Evolutionary conservation across 1,140 invertebrate genomes (phyloP).

Genomic region (Condylostylus longicornis): DNA sequence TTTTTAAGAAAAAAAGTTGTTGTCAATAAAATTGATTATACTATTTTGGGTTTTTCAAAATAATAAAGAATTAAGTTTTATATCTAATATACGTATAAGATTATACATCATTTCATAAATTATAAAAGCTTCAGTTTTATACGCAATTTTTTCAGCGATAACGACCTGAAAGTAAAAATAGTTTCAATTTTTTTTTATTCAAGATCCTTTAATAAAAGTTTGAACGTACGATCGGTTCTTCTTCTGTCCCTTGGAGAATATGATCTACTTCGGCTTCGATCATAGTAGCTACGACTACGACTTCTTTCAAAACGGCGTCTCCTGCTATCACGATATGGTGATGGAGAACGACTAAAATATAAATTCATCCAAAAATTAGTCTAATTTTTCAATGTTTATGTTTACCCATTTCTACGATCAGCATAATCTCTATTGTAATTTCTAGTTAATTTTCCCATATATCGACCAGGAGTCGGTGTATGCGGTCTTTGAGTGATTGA

Average conservation of each 20-base stretch:
- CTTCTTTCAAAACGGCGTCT: constrained; percentile 51
- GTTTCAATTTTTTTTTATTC: background rate
- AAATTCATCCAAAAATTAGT: background rate
- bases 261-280: constrained; percentile 63
- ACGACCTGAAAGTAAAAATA: constrained; percentile 7
- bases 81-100: too few species aligned
- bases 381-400: background rate
- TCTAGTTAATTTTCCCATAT: constrained; percentile 83
- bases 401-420: background rate
- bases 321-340: constrained; percentile 27
- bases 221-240: background rate
- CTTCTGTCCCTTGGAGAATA: constrained; percentile 63
- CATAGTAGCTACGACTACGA: constrained; percentile 66
- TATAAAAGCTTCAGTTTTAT: too few species aligned
- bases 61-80: too few species aligned
- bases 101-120: too few species aligned
- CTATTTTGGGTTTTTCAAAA: too few species aligned
- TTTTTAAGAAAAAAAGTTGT: too few species aligned
- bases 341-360: constrained; percentile 13
- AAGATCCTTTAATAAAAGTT: background rate
- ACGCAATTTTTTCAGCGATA: constrained; percentile 7
- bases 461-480: constrained; percentile 94
- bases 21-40: too few species aligned
- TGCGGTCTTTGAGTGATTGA: constrained; percentile 95
- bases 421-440: constrained; percentile 6